phyloP scores from a whole-genome alignment of 2,797 vertebrate genomes.

The Lutjanus argentimaculatus region DNA sequence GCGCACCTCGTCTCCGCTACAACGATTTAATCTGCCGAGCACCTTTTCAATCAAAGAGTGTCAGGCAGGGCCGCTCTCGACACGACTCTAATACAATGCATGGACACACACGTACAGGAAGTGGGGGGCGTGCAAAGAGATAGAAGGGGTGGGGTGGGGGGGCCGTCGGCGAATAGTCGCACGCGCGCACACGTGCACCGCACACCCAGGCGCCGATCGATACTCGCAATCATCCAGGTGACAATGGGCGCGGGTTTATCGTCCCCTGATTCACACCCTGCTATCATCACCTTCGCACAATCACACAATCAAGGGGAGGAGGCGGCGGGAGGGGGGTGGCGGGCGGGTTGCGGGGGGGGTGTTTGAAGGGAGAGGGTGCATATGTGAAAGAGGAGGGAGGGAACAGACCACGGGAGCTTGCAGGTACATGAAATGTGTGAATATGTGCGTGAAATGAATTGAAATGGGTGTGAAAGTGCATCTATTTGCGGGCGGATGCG shows the following conservation, averaged over 20 bases:
- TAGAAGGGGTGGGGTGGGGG: not conserved
- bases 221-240: conserved; percentile 72
- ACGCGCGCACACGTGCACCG: not conserved
- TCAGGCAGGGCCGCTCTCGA: conserved; percentile 68
- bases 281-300: conserved; percentile 67
- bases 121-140: conserved; percentile 23
- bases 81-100: conserved; percentile 73
- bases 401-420: conserved; percentile 47
- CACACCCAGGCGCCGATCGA: conserved; percentile 51
- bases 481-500: conserved; percentile 72
- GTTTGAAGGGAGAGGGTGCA: conserved; percentile 14
- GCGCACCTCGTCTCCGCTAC: conserved; percentile 54
- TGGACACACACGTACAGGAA: conserved; percentile 75
- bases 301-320: conserved; percentile 52
- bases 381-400: conserved; percentile 53
- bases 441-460: conserved; percentile 84
- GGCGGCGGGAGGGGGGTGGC: not conserved
- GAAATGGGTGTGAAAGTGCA: conserved; percentile 84
- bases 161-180: conserved; percentile 14
- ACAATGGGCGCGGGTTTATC: conserved; percentile 64
- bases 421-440: conserved; percentile 83
- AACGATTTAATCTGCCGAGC: conserved; percentile 75
- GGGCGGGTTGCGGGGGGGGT: not conserved
- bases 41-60: conserved; percentile 76
- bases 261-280: conserved; percentile 60